phyloP scores from a whole-genome alignment of 2,797 vertebrate species.

The Manis pentadactyla region DNA sequence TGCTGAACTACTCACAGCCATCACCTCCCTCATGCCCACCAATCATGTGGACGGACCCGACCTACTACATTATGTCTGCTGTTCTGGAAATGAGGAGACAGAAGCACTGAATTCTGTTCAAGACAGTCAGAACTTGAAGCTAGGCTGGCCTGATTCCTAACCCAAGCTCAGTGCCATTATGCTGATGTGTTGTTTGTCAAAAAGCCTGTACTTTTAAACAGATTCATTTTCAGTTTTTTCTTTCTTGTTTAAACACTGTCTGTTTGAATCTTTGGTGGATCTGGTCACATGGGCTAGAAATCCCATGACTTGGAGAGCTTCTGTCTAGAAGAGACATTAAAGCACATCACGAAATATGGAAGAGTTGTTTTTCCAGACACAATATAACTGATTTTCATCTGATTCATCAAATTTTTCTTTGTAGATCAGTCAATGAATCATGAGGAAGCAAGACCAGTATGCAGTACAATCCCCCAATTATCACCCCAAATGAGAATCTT shows the following conservation, averaged over 20 bases:
- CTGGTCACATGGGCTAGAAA: not conserved
- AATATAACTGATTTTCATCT: not conserved
- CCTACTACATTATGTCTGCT: not conserved
- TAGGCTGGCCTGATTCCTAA: not conserved
- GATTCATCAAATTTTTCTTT: not conserved
- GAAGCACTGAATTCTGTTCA: not conserved
- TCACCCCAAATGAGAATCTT: not conserved
- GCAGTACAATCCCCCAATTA: not conserved
- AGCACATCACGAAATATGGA: not conserved
- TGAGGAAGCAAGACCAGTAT: not conserved
- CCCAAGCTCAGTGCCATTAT: not conserved
- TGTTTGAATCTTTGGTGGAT: not conserved
- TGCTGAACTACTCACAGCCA: not conserved
- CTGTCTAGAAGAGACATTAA: not conserved
- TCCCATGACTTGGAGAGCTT: not conserved
- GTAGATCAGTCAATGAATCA: not conserved
- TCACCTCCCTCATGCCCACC: too few species aligned
- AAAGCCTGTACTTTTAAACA: not conserved
- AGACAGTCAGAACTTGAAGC: not conserved
- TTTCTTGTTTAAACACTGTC: slow-evolving; percentile 1
- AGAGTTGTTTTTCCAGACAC: not conserved
- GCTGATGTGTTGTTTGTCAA: not conserved
- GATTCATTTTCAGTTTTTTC: not conserved
- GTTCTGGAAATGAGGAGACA: not conserved
- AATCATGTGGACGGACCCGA: too few species aligned